phyloP scores from a whole-genome alignment of 1,140 invertebrate species.

The Anoplolepis gracilipes region DNA sequence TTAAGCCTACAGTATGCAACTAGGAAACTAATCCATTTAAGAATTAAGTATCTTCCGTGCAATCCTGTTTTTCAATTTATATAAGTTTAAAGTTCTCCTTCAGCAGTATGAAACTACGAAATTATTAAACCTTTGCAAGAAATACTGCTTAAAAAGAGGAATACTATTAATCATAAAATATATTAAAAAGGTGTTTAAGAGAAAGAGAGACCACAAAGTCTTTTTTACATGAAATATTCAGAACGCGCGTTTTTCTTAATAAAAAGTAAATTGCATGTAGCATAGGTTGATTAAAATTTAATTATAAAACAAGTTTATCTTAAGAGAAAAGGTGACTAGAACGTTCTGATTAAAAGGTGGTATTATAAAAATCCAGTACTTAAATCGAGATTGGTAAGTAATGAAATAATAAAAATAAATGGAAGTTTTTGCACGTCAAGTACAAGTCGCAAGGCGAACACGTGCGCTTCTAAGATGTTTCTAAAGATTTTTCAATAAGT shows the following conservation, averaged over 20 bases:
- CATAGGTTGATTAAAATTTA: slow-evolving; percentile 8
- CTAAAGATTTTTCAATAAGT: slow-evolving; percentile 17
- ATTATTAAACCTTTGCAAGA: background rate
- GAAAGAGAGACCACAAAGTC: background rate
- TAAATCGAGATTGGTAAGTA: background rate
- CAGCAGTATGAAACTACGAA: background rate
- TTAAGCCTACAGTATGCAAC: too few relatives aligned
- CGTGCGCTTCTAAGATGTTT: background rate
- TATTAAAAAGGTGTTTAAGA: background rate
- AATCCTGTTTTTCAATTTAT: slow-evolving; percentile 3
- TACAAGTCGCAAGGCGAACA: slow-evolving; percentile 9
- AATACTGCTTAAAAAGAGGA: background rate
- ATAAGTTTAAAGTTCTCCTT: background rate
- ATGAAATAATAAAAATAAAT: background rate
- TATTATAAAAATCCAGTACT: background rate
- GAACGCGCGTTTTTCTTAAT: background rate
- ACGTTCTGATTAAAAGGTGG: background rate
- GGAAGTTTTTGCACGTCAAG: background rate
- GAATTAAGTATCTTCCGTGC: background rate
- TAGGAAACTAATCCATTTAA: slow-evolving; percentile 16
- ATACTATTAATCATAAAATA: background rate
- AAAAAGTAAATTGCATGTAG: slow-evolving; percentile 15
- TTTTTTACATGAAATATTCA: background rate
- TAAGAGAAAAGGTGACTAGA: background rate
- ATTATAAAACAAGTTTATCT: background rate